Base-by-base conservation (phyloP, 2,888 invertebrate species). In the Drosophila ustulata region DNA sequence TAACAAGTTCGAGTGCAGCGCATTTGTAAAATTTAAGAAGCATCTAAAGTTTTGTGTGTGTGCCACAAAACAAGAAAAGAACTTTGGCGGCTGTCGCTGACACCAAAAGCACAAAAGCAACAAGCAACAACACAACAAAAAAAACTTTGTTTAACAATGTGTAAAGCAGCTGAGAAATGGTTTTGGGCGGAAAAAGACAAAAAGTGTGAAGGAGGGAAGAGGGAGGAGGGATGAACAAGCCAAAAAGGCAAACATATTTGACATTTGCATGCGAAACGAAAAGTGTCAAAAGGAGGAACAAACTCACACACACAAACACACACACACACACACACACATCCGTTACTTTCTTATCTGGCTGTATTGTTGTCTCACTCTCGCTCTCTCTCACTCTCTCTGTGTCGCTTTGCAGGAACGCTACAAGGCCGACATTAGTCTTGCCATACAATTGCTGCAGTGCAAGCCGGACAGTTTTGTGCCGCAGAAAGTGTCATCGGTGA, bases 381-480 rank as follows among this genome's bases (percentile, higher is more conserved):
- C 53, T 47, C 23, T 18, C 11, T 9, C 1, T 23, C 5, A 43
- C 52, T 30, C 26, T 32, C 8, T 45, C 28, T 57, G 1, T 61
- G 13, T 51, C 23, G 0, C 50, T 37, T 59, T 66, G 25, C 93
- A 98, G 98, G 98, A 98, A 91, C 95, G 97, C 88, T 98, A 98
- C 93, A 96, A 97, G 92, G 97, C 96, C 90, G 98, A 98, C 92
- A 98, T 98, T 91, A 97, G 96, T 92, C 93, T 98, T 90, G 98
- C 98, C 71, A 98, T 98, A 81, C 98, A 98, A 92, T 94, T 98
- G 87, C 93, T 98, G 58, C 98, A 98, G 91, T 98, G 98, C 92
- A 98, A 98, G 91, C 98, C 98, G 79, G 96, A 97, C 78, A 97
- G 97, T 93, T 98, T 98, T 93, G 96, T 98, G 70, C 95, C 97